Evolutionary conservation across 2,797 vertebrate species (phyloP).

Genomic region (Hemibagrus guttatus): DNA sequence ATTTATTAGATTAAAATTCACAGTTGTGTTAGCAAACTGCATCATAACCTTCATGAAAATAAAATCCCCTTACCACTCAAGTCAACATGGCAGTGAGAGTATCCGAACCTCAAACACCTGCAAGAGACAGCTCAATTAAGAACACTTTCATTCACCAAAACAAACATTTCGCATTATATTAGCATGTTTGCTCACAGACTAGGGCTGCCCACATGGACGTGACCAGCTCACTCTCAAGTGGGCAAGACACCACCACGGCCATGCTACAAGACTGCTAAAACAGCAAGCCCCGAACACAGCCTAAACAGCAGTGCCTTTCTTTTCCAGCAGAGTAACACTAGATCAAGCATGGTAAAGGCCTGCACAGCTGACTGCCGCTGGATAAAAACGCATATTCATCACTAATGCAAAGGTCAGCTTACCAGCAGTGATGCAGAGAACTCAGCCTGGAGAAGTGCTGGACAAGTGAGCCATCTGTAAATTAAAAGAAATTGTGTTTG

Average conservation of each 20-base stretch:
- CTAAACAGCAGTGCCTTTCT: constrained; percentile 43
- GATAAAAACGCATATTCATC: background rate
- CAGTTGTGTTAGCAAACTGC: background rate
- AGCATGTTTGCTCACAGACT: constrained; percentile 59
- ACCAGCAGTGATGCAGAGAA: background rate
- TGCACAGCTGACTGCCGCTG: constrained; percentile 62
- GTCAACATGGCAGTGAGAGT: no score
- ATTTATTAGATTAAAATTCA: background rate
- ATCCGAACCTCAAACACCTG: background rate
- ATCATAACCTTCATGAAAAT: background rate
- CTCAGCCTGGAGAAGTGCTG: background rate
- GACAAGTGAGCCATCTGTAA: background rate
- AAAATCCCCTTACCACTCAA: background rate
- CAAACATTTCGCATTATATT: background rate
- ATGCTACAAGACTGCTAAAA: constrained; percentile 54
- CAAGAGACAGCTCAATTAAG: background rate
- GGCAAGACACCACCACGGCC: constrained; percentile 39
- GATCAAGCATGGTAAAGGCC: constrained; percentile 54
- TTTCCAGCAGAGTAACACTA: constrained; percentile 67
- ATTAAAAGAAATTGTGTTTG: background rate
- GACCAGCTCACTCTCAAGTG: constrained; percentile 59
- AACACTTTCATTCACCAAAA: background rate
- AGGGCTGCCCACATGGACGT: constrained; percentile 51
- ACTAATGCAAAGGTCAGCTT: background rate
- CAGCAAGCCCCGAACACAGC: constrained; percentile 45